These are phyloP conservation scores for Epinotia nisella DNA, from an alignment of 2,888 invertebrate species.

Conservation along the genomic window DNA sequence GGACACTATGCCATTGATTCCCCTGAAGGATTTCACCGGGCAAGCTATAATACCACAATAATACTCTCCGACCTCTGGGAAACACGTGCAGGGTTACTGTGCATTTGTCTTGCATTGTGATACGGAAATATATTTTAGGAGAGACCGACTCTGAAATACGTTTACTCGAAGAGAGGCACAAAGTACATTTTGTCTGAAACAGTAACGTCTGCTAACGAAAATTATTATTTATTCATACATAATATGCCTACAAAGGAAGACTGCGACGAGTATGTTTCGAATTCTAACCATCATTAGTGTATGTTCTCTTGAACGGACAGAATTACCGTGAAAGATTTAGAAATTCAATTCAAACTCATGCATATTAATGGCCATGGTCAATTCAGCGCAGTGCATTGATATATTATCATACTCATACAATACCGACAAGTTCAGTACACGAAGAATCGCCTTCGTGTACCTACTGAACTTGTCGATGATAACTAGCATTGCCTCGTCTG, in stretches of 20 bases:
- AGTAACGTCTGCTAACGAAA: no score
- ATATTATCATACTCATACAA: no score
- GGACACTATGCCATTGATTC: conserved; percentile 3
- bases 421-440: no score
- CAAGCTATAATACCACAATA: neutral
- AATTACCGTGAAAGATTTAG: neutral
- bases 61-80: neutral
- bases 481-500: no score
- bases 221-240: no score
- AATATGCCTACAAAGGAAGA: neutral
- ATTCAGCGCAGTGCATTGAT: neutral
- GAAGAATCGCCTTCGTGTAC: no score
- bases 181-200: no score
- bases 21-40: conserved; percentile 1
- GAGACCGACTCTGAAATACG: no score
- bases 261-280: neutral
- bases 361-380: conserved; percentile 19
- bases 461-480: no score
- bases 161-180: no score
- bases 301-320: neutral
- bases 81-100: neutral
- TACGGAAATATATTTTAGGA: neutral
- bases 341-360: conserved; percentile 18
- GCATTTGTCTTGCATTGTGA: conserved; percentile 6
- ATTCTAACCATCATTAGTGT: neutral